Evolutionary conservation across 2,888 invertebrate species (phyloP).

Genomic region (Embidobia sp.): DNA sequence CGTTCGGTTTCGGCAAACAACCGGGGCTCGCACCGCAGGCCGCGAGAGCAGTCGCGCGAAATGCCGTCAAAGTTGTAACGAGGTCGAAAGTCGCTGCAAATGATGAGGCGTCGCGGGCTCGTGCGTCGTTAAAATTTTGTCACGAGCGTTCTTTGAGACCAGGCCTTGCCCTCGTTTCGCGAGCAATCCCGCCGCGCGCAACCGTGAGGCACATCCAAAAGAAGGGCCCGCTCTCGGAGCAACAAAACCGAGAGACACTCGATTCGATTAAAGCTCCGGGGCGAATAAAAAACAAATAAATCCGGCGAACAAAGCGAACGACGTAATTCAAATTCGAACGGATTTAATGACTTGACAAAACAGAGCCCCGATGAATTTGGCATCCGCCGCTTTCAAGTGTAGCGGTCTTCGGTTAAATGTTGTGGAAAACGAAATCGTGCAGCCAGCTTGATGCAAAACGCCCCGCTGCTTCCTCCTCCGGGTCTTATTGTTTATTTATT

Average conservation of each 20-base stretch:
- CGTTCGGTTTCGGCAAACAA: too few relatives aligned
- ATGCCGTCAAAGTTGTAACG: slow-evolving; percentile 56
- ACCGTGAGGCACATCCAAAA: slow-evolving; percentile 24
- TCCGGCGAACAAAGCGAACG: slow-evolving; percentile 18
- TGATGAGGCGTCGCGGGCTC: slow-evolving; percentile 39
- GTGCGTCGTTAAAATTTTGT: slow-evolving; percentile 62
- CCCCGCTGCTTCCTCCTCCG: background rate
- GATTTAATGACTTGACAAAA: slow-evolving; percentile 56
- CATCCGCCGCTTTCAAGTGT: slow-evolving; percentile 20
- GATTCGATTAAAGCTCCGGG: slow-evolving; percentile 33
- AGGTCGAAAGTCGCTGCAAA: slow-evolving; percentile 62
- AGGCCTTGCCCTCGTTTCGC: slow-evolving; percentile 54
- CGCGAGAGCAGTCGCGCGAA: too few relatives aligned
- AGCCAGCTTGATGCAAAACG: slow-evolving; percentile 24
- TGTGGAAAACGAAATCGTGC: slow-evolving; percentile 44
- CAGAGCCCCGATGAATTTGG: slow-evolving; percentile 18
- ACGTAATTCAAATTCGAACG: slow-evolving; percentile 53
- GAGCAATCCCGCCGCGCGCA: slow-evolving; percentile 34
- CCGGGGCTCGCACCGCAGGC: too few relatives aligned
- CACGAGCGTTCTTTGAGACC: slow-evolving; percentile 40
- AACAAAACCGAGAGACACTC: background rate
- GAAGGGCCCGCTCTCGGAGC: background rate
- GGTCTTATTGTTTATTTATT: too few relatives aligned
- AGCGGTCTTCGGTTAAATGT: slow-evolving; percentile 53
- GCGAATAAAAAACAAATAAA: slow-evolving; percentile 45